Evolutionary conservation across 1,140 invertebrate genomes (phyloP).

Genomic region (Cherax destructor): DNA sequence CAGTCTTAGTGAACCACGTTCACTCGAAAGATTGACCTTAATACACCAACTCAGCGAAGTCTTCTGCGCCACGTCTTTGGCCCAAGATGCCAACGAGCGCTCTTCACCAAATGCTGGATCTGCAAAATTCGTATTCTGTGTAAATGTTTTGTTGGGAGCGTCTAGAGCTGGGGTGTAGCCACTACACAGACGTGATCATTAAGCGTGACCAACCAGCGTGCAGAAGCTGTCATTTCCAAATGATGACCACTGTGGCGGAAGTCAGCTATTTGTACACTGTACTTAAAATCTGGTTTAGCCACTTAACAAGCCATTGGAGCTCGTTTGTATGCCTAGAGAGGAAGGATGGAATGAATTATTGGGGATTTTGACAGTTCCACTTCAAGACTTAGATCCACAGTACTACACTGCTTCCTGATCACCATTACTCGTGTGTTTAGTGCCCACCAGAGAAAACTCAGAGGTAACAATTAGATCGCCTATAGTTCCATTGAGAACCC

Average conservation of each 20-base stretch:
- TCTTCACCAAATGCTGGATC: background rate
- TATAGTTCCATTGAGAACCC: background rate
- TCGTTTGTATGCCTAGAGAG: background rate
- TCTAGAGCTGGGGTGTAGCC: background rate
- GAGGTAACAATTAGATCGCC: background rate
- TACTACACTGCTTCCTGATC: background rate
- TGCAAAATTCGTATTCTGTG: background rate
- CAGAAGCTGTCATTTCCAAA: conserved; percentile 12
- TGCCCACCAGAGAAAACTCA: background rate
- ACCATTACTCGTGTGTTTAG: background rate
- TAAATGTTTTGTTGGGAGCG: background rate
- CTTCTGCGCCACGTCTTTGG: too few relatives aligned
- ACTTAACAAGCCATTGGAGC: conserved; percentile 16
- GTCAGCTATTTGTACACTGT: background rate
- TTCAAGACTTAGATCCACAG: background rate
- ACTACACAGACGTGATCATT: background rate
- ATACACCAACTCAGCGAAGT: too few relatives aligned
- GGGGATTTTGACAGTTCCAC: background rate
- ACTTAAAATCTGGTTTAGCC: background rate
- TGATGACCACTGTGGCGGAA: background rate
- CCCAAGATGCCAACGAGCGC: background rate
- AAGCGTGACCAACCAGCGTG: background rate
- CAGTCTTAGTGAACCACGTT: too few relatives aligned
- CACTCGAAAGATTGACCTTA: too few relatives aligned
- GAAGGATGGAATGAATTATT: background rate